Evolutionary conservation across 2,113 vertebrate genomes (phyloP).

Genomic region (Neodontobutis hainanensis): DNA sequence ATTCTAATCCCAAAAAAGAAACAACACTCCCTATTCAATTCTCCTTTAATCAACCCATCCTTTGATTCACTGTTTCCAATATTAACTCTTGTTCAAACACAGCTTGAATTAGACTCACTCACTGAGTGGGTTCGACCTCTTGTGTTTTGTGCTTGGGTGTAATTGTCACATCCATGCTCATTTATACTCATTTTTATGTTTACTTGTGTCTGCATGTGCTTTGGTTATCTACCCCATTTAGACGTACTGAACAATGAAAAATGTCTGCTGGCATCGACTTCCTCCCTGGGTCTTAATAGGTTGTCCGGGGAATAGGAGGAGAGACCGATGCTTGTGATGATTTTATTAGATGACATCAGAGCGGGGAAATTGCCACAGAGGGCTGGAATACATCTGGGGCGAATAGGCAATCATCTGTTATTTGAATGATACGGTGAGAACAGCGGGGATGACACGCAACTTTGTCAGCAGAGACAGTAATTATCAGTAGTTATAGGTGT

Average conservation of each 20-base stretch:
- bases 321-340: constrained; percentile 60
- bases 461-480: constrained; percentile 33
- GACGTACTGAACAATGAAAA: constrained; percentile 49
- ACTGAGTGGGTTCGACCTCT: constrained; percentile 25
- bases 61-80: too few relatives aligned
- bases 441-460: constrained; percentile 22
- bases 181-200: constrained; percentile 43
- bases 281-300: constrained; percentile 56
- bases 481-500: constrained; percentile 17
- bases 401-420: constrained; percentile 50
- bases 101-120: constrained; percentile 2
- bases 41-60: too few relatives aligned
- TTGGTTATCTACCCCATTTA: constrained; percentile 55
- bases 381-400: constrained; percentile 36
- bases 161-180: constrained; percentile 4
- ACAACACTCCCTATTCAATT: too few relatives aligned
- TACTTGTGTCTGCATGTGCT: constrained; percentile 44
- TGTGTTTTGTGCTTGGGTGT: constrained; percentile 16
- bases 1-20: too few relatives aligned
- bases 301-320: constrained; percentile 42
- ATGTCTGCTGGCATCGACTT: constrained; percentile 43
- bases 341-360: constrained; percentile 71
- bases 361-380: constrained; percentile 55
- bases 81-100: background rate
- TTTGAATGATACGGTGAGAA: constrained; percentile 36